Conservation (phyloP, 2,113 vertebrate species). For the Thymallus thymallus region DNA sequence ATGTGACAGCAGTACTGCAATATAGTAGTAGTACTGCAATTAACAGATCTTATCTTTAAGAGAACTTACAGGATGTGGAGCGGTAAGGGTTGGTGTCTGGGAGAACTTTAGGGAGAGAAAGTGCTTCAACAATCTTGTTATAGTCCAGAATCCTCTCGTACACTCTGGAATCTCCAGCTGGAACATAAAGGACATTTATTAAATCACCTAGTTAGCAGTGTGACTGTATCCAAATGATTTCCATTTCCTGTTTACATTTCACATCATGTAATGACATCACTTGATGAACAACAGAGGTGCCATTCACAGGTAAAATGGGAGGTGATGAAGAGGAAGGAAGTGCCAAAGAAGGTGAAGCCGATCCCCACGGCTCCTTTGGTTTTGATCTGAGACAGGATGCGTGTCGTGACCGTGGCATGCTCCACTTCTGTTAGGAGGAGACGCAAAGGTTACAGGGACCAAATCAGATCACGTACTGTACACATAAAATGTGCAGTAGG, state of each 20-base stretch:
- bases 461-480: background rate
- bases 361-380: conserved; percentile 94
- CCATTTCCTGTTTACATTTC: background rate
- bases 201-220: background rate
- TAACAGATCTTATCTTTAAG: background rate
- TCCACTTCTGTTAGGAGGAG: conserved; percentile 81
- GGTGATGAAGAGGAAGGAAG: conserved; percentile 96
- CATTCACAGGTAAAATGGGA: conserved; percentile 97
- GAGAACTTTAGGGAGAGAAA: conserved; percentile 85
- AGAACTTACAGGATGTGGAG: conserved; percentile 83
- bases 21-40: background rate
- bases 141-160: conserved; percentile 93
- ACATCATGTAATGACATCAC: background rate
- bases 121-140: conserved; percentile 88
- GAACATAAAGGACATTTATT: conserved; percentile 29
- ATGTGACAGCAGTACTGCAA: background rate
- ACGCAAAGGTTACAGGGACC: too few relatives aligned
- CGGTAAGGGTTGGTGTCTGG: conserved; percentile 94
- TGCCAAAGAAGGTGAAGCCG: conserved; percentile 93
- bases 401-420: conserved; percentile 89
- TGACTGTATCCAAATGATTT: background rate
- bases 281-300: background rate
- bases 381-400: conserved; percentile 97
- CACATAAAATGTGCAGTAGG: background rate
- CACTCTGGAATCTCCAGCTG: conserved; percentile 94